phyloP scores from a whole-genome alignment of 2,113 vertebrate genomes.

The Sorex araneus region DNA sequence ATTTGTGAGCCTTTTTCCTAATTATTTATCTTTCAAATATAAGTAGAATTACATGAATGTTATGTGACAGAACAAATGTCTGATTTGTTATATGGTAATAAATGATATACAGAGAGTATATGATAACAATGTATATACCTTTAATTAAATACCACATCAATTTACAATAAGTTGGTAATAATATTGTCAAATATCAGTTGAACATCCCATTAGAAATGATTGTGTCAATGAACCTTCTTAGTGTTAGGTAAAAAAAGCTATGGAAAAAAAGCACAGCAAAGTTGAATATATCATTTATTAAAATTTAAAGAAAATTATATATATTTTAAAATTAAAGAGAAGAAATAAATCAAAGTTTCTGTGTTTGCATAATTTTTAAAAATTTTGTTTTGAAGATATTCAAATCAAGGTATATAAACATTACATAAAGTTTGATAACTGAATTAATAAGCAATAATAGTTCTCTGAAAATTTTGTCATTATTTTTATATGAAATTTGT shows the following conservation, averaged over 20 bases:
- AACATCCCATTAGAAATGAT: neutral
- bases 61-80: no score
- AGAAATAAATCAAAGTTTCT: neutral
- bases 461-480: neutral
- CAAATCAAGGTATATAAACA: neutral
- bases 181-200: neutral
- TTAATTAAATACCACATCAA: neutral
- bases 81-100: no score
- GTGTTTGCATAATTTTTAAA: neutral
- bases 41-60: neutral
- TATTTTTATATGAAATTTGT: neutral
- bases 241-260: neutral
- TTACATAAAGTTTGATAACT: neutral
- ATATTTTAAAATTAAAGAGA: neutral
- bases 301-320: neutral
- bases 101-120: neutral
- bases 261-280: neutral
- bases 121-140: neutral
- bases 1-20: no score
- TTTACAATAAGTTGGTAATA: neutral
- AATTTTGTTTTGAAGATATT: neutral
- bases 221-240: neutral
- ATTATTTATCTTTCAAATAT: neutral
- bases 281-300: neutral
- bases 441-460: neutral